A percentile compares a stretch with the other conserved stretches of the same genome.
These are phyloP conservation scores for Diorhabda sublineata DNA, from an alignment of 1,140 invertebrate genomes.

Conservation along the genomic window DNA sequence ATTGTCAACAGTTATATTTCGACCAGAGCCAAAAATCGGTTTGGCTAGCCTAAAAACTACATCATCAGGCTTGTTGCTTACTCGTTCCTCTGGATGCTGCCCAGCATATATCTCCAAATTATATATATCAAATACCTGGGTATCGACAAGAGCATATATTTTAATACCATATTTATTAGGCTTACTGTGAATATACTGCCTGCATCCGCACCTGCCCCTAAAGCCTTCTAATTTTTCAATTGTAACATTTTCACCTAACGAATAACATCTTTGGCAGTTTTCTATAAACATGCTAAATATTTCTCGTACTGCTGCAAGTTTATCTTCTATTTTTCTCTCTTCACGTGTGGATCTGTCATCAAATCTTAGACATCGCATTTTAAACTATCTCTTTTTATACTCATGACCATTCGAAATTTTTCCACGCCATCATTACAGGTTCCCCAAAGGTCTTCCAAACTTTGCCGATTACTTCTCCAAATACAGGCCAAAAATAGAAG, in stretches of 20 bases:
- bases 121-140: neutral
- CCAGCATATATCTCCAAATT: constrained; percentile 5
- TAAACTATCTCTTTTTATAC: constrained; percentile 35
- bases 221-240: constrained; percentile 10
- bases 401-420: constrained; percentile 29
- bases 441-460: constrained; percentile 35
- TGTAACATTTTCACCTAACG: neutral
- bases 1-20: constrained; percentile 6
- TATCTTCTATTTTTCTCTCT: constrained; percentile 21
- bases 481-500: constrained; percentile 30
- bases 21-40: neutral
- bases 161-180: constrained; percentile 4
- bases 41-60: too few relatives aligned
- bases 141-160: constrained; percentile 5
- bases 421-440: constrained; percentile 24
- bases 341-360: constrained; percentile 35
- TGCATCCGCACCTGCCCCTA: too few relatives aligned
- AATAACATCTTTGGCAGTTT: constrained; percentile 16
- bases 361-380: constrained; percentile 32
- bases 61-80: too few relatives aligned
- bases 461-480: constrained; percentile 27
- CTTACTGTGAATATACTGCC: constrained; percentile 13
- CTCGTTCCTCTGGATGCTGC: neutral
- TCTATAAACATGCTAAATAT: constrained; percentile 39
- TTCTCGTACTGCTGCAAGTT: constrained; percentile 27